phyloP scores from a whole-genome alignment of 2,797 vertebrate species.

The Hypotaenidia philippensis region DNA sequence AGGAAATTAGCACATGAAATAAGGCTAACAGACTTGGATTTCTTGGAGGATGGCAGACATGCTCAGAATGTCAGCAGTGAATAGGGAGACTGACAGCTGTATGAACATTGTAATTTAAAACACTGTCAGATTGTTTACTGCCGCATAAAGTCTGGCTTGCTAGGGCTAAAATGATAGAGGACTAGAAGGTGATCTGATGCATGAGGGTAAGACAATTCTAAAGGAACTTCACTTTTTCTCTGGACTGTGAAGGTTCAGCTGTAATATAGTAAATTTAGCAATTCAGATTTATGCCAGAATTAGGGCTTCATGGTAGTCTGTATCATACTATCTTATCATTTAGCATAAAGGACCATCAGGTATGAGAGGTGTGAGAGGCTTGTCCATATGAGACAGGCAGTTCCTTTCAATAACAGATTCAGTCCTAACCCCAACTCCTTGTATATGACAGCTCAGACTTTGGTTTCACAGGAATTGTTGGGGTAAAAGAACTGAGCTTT shows the following conservation, averaged over 20 bases:
- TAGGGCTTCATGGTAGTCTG: neutral
- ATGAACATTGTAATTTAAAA: neutral
- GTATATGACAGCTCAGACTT: neutral
- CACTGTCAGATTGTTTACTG: neutral
- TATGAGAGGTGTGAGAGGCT: neutral
- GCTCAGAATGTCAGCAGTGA: neutral
- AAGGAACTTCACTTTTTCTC: neutral
- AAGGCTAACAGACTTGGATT: neutral
- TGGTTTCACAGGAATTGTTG: fast-evolving
- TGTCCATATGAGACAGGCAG: neutral
- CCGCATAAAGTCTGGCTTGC: neutral
- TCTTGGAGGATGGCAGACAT: neutral
- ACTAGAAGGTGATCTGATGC: neutral
- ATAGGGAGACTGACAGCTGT: neutral
- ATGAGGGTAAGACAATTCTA: neutral
- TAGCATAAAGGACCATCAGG: neutral
- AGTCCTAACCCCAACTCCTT: neutral
- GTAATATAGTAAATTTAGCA: neutral
- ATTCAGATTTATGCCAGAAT: neutral
- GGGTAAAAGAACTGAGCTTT: neutral
- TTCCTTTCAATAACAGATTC: neutral
- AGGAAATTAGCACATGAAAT: neutral
- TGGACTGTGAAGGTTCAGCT: neutral
- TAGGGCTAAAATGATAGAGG: neutral
- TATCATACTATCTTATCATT: neutral